Base-by-base conservation (phyloP, 1,140 invertebrate species). In the Acromyrmex charruanus region DNA sequence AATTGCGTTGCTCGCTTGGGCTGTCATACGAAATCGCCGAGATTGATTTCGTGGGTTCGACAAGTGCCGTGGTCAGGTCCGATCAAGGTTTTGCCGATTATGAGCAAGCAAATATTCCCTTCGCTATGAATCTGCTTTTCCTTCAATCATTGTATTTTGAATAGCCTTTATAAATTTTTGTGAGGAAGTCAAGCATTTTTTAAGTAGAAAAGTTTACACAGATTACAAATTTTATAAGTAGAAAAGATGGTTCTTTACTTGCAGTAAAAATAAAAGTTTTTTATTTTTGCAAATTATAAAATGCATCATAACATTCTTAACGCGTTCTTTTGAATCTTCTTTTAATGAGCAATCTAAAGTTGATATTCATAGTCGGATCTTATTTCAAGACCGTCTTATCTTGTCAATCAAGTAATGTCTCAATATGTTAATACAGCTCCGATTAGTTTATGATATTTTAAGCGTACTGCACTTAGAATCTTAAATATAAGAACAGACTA, bases 1-100 rank as follows among this genome's bases (percentile, higher is more conserved):
- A 81, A 81, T 81, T 81, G 79, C 79, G 66, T 81, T 81, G 79
- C 66, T 81, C 79, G 79, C 65, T 81, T 81, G 66, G 79, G 18
- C 65, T 81, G 79, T 81, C 65, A 81, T 81, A 81, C 53, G 79
- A 81, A 81, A 71, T 81, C 79, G 21, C 16, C 79, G 79, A 81
- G 79, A 81, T 81, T 81, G 79, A 81, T 81, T 81, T 75, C 55
- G 80, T 49, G 49, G 55, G 55, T 49, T 69, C 49, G 65, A 72
- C 72, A 84, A 82, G 55, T 75, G 39, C 39, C 55, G 69, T 51
- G 51, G 79, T 81, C 51, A 58, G 18, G 25, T 71, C 21, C 35
- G 66, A 58, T 71, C 79, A 39, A 14, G 51, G 25, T 31, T 69
- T 72, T 51, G 12, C 10, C 53, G 53, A 82, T 58, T 71, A 55